Evolutionary conservation across 2,888 invertebrate genomes (phyloP).

Genomic region (Dilophus febrilis): DNA sequence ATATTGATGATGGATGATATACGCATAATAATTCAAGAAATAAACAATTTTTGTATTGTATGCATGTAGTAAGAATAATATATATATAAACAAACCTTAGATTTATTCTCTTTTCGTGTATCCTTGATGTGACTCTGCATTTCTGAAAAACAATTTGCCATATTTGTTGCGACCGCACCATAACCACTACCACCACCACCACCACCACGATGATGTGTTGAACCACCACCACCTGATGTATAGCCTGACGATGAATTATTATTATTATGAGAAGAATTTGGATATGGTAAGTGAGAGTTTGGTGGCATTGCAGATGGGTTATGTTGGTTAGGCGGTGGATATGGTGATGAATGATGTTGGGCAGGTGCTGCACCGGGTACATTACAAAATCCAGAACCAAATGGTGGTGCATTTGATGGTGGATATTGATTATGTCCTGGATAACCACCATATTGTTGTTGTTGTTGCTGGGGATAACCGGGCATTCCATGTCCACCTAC

Average conservation of each 20-base stretch:
- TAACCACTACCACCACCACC: not conserved
- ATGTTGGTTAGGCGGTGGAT: constrained; percentile 3
- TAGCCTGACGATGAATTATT: constrained; percentile 2
- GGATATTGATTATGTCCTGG: constrained; percentile 12
- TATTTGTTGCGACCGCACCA: constrained; percentile 13
- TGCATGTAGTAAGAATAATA: no score
- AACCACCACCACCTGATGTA: not conserved
- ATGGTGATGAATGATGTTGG: not conserved
- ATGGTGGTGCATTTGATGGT: constrained; percentile 1
- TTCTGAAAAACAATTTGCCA: constrained; percentile 20
- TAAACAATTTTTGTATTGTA: no score
- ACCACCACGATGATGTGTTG: not conserved
- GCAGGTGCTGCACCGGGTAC: not conserved
- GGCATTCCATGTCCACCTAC: no score
- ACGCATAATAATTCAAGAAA: no score
- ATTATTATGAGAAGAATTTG: constrained; percentile 6
- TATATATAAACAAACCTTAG: constrained; percentile 11
- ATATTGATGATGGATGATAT: no score
- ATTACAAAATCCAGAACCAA: not conserved
- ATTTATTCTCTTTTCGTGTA: constrained; percentile 10
- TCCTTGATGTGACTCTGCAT: constrained; percentile 18
- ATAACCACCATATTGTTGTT: constrained; percentile 12
- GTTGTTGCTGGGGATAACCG: no score
- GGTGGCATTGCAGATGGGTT: not conserved
- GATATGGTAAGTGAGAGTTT: constrained; percentile 1